A percentile compares a stretch with the other conserved stretches of the same genome.
phyloP scores from a whole-genome alignment of 2,888 invertebrate species.

The Venustoraphidia nigricollis region DNA sequence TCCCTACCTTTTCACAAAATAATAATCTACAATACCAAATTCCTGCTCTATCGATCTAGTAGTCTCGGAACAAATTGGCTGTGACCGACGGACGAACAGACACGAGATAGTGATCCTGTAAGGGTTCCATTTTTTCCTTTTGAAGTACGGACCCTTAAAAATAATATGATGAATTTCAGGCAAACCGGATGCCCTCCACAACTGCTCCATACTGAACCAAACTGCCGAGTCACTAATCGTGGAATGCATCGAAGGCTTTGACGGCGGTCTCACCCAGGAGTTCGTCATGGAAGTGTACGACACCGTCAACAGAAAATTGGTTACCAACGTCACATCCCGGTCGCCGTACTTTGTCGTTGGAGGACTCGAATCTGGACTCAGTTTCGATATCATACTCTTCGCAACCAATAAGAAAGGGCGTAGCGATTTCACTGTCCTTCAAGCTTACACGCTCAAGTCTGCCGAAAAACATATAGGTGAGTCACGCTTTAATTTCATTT shows the following conservation, averaged over 20 bases:
- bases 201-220: constrained; percentile 59
- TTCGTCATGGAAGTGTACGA: constrained; percentile 58
- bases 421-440: constrained; percentile 46
- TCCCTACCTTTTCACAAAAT: no score
- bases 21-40: no score
- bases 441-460: constrained; percentile 55
- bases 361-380: constrained; percentile 50
- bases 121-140: no score
- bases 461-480: constrained; percentile 58
- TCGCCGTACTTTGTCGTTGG: constrained; percentile 48
- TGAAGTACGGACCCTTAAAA: no score
- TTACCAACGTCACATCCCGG: constrained; percentile 39
- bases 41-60: no score
- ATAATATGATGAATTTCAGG: constrained; percentile 28
- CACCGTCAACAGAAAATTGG: constrained; percentile 32
- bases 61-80: no score
- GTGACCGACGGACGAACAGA: no score
- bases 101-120: no score
- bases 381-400: constrained; percentile 50
- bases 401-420: constrained; percentile 58
- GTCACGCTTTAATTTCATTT: constrained; percentile 2
- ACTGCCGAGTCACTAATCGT: constrained; percentile 55
- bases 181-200: constrained; percentile 54
- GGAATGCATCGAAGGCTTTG: constrained; percentile 60
- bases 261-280: constrained; percentile 58